Base-by-base conservation (phyloP, 35 echinoderm and acorn worm species). In the Hemicentrotus pulcherrimus region DNA sequence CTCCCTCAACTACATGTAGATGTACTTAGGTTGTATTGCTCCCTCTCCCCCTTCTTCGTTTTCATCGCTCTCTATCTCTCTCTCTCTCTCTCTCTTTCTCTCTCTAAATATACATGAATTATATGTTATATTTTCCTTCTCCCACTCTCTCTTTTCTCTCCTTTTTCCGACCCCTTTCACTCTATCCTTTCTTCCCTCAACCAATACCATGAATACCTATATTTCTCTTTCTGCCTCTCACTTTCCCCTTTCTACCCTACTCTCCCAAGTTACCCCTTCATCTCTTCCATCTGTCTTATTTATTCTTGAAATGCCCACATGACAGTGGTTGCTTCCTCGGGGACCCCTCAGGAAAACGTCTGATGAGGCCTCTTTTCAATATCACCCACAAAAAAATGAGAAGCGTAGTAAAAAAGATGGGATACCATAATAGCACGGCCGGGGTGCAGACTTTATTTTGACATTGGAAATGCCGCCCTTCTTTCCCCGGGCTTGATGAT, bases 321-420 rank as follows among this genome's bases (percentile, higher is more conserved):
- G 65, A 78, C 65, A 78, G 65, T 78, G 22, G 22, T 78, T 78
- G 65, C 65, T 78, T 78, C 65, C 65, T 78, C 65, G n/a, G 65
- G 65, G 22, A 78, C 65, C 65, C 65, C 65, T 28, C 18, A 78
- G 65, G 65, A 78, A 78, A 78, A 78, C 65, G 65, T 78, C 65
- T 78, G 65, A 78, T n/a, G 65, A 78, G 65, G 65, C 65, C 65
- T 78, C 65, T 78, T 78, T n/a, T 78, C 65, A 78, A 78, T 78
- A 78, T 78, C 65, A 78, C 65, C 65, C 65, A 78, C 19, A 78
- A 78, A 78, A 22, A 22, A 22, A n/a, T 16, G 65, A 78, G 65
- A 78, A 78, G 22, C 2, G 65, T 28, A 59, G 16, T 14, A 58
- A 71, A 71, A 70, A 78, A 28, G 65, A 78, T 78, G 65, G 22